Base-by-base conservation (phyloP, 1,140 invertebrate genomes). In the Pseudomyrmex cubaensis region DNA sequence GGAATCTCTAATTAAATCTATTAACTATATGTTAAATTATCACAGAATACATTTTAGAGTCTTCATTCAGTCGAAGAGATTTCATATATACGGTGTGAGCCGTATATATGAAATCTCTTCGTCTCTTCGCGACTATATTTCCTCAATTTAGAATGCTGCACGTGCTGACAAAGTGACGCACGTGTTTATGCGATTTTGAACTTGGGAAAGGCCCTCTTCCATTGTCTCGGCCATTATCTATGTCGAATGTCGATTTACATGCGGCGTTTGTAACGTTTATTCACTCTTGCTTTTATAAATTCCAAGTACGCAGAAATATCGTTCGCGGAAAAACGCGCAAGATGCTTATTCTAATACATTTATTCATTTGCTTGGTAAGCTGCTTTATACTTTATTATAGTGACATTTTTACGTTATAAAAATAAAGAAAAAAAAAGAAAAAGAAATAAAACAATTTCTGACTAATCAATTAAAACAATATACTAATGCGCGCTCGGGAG, bases 121-220 rank as follows among this genome's bases (percentile, higher is more conserved):
- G 12, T 46, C 20, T 72, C 13, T 35, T 62, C 48, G 22, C 46
- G 46, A 62, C 59, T 35, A 59, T 22, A 22, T 78, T 72, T 80
- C 46, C 66, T 61, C 57, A 7, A 74, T 22, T 78, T 57, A 9
- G 52, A 13, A 66, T 86, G 82, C 67, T 20, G 15, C 56, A 69
- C 50, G 48, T 62, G 59, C 17, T 59, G 35, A 54, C 57, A 35
- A 52, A 64, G 69, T 72, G 70, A 83, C 56, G 56, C 44, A 70
- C 13, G 20, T 67, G 15, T n/a, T 80, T 44, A 15, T 2, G 15
- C 72, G 17, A n/a, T 73, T 77, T 74, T 89, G 86, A 89, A 87
- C 83, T 89, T 82, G 80, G 46, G 67, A 72, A 87, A 77, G 61
- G 2, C 25, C 70, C 61, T 69, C 59, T 64, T 5, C 46, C 12